These are phyloP conservation scores for Drosophila planitibia DNA, from an alignment of 2,888 invertebrate genomes.

Conservation along the genomic window DNA sequence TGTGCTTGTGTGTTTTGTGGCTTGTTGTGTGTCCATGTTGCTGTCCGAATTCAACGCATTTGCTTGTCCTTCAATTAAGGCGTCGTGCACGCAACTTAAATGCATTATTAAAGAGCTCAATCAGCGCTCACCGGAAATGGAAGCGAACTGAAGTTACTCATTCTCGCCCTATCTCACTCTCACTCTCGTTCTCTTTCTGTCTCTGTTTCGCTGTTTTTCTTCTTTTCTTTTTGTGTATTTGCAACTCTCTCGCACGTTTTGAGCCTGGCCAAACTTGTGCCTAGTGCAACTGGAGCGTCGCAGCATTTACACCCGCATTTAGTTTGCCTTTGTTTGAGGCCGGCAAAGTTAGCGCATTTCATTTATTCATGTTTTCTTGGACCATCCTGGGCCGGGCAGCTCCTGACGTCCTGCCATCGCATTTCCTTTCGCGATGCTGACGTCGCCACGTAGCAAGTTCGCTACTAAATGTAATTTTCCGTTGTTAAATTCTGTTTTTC, in stretches of 20 bases:
- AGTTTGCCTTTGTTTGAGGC: conserved; percentile 71
- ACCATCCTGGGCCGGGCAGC: conserved; percentile 29
- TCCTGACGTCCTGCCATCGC: conserved; percentile 10
- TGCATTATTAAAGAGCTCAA: conserved; percentile 70
- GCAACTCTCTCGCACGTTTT: conserved; percentile 15
- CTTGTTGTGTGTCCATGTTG: conserved; percentile 2
- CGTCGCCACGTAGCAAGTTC: conserved; percentile 54
- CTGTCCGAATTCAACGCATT: conserved; percentile 21
- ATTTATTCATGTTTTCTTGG: conserved; percentile 78
- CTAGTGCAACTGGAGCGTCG: conserved; percentile 47
- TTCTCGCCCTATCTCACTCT: background rate
- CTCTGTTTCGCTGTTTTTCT: background rate
- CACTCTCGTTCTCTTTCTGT: background rate
- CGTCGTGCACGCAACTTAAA: conserved; percentile 26
- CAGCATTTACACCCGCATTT: conserved; percentile 73
- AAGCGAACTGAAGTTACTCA: conserved; percentile 42
- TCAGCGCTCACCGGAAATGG: conserved; percentile 68
- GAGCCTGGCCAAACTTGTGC: conserved; percentile 2
- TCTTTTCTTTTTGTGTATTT: conserved; percentile 13
- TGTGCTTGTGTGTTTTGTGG: background rate
- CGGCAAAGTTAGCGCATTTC: conserved; percentile 75
- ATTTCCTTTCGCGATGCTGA: conserved; percentile 13
- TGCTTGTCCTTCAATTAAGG: conserved; percentile 46
- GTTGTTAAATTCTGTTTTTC: conserved; percentile 81
- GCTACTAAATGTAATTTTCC: conserved; percentile 80